Evolutionary conservation across 2,888 invertebrate genomes (phyloP), one percentile per base, ranked within the genome.

Genomic region (Drosophila eohydei): DNA sequence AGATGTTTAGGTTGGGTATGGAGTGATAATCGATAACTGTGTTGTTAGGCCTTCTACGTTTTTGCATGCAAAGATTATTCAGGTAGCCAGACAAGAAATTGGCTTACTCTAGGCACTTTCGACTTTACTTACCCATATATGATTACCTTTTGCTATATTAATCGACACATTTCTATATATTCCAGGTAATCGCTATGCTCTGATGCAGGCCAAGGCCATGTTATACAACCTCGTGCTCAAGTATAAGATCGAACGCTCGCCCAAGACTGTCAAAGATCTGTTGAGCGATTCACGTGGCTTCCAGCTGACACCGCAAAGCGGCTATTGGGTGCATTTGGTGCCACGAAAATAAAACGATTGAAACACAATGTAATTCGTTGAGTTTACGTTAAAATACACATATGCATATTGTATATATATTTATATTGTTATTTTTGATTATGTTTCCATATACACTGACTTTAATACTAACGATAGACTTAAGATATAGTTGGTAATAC

Each of bases 201-300:
- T 91, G n/a, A 88, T 91, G 83, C 86, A 90, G 61, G 80, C 78
- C 26, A 90, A 90, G 65, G 88, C 88, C 0, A 84, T 91, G 71
- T 32, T 91, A 0, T 92, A 80, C 40, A 74, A 90, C 43, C 65
- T 91, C 1, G 21, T 91, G 38, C 58, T 83, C 2, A 74, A 83
- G 12, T 92, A 89, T 12, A 80, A 77, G 41, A 75, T 91, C 32
- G 79, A 88, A 52, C 60, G 79, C 2, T 85, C 91, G 0, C 69
- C 83, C 0, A 87, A 80, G 41, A 89, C 91, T 0, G 65, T 55
- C 4, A 80, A 78, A 3, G 79, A 92, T 59, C 57, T 91, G 9
- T 62, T 84, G 79, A 69, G 54, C 8, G 79, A 80, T 4, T 65
- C 78, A 0, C 60, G 74, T 5, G 90, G 87, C 7, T 84, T 91